A percentile compares a stretch with the other conserved stretches of the same genome.
phyloP scores from a whole-genome alignment of 1,140 invertebrate species.

The Drosophila arizonae region DNA sequence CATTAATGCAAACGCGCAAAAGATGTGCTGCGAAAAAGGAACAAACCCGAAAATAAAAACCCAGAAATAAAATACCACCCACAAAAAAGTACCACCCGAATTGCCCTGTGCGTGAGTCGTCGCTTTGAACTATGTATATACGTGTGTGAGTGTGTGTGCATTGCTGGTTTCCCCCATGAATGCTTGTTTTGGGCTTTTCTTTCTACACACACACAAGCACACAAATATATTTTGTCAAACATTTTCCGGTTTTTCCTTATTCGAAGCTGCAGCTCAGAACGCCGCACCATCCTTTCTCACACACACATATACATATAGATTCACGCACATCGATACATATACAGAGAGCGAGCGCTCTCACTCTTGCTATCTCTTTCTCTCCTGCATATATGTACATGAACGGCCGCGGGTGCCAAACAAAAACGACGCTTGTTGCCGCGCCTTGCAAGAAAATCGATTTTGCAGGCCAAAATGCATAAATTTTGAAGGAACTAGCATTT shows the following conservation, averaged over 20 bases:
- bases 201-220: conserved; percentile 40
- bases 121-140: conserved; percentile 29
- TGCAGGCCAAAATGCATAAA: conserved; percentile 73
- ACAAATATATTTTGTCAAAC: conserved; percentile 67
- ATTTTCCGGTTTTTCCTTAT: conserved; percentile 79
- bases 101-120: conserved; percentile 39
- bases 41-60: conserved; percentile 25
- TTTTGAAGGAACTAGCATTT: conserved; percentile 50
- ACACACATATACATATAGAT: conserved; percentile 22
- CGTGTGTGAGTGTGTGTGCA: conserved; percentile 16
- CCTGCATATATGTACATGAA: conserved; percentile 10
- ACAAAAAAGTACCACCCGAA: conserved; percentile 50
- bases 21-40: conserved; percentile 26
- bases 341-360: conserved; percentile 43
- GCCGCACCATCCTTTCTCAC: conserved; percentile 57
- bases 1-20: conserved; percentile 40
- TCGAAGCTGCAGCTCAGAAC: conserved; percentile 60
- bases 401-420: conserved; percentile 35
- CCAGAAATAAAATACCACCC: conserved; percentile 49
- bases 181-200: conserved; percentile 54
- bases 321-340: conserved; percentile 24
- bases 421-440: conserved; percentile 74
- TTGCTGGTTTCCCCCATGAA: conserved; percentile 45
- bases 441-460: conserved; percentile 79
- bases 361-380: conserved; percentile 25